Base-by-base conservation (phyloP, 1,140 invertebrate genomes). In the Ctenoplectra terminalis region DNA sequence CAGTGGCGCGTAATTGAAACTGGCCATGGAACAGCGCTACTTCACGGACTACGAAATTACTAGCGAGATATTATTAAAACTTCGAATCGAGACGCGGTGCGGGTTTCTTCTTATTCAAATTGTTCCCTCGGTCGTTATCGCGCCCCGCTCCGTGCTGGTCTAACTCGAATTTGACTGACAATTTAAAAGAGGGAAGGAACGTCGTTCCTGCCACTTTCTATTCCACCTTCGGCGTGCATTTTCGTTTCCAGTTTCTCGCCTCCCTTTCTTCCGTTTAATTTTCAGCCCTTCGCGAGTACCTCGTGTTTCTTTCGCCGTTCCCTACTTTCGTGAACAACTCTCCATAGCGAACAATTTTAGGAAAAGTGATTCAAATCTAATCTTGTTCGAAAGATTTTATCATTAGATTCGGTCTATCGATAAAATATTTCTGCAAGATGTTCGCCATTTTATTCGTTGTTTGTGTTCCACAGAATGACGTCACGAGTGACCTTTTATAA, bases 231-330 rank as follows among this genome's bases (percentile, higher is more conserved):
- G 0, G 13, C 56, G 13, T 29, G 8, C 15, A 1, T 43, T 46
- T 29, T 58, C 37, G n/a, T 56, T 29, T 40, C 7, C 58, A 17
- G n/a, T 37, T 29, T 48, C 34, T 37, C 72, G 29, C 17, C 31
- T 66, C 46, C 76, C 81, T 71, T 88, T 87, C 90, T 89, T 90
- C 88, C 91, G 89, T 91, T 92, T 92, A 92, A 92, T 92, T 89
- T 89, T 61, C 71, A 74, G 31, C 81, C 77, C 77, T 81, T 48
- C 40, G 66, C 46, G 34, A 60, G 31, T 23, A 60, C 26, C 52
- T 77, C 71, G 54, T 23, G 34, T 60, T 66, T 74, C 70, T 73
- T 79, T 60, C 46, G 40, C 9, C 46, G n/a, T 29, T 2, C 4
- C 31, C 43, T n/a, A 29, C 26, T 58, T 15, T 13, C 6, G 1